A percentile compares a stretch with the other conserved stretches of the same genome.
phyloP scores from a whole-genome alignment of 2,113 vertebrate species.

The Polypterus senegalus region DNA sequence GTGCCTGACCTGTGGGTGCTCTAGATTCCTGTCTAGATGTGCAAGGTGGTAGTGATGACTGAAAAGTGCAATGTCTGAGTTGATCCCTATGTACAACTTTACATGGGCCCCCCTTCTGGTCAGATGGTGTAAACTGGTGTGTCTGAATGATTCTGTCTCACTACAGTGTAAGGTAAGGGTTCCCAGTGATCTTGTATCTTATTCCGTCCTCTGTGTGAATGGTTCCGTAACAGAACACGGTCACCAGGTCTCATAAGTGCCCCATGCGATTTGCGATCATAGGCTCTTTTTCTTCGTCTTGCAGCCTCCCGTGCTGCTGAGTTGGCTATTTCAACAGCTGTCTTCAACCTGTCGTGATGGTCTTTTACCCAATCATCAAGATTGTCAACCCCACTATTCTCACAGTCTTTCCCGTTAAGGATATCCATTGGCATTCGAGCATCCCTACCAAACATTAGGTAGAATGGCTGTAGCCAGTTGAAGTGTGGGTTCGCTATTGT shows the following conservation, averaged over 20 bases:
- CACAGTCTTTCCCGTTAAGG: not conserved
- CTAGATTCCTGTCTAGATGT: too few species aligned
- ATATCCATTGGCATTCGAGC: not conserved
- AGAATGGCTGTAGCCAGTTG: not conserved
- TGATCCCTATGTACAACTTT: not conserved
- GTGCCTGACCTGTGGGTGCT: too few species aligned
- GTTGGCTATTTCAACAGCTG: not conserved
- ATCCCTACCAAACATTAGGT: not conserved
- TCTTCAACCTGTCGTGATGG: not conserved
- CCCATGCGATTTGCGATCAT: not conserved
- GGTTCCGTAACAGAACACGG: not conserved
- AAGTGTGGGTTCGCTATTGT: not conserved
- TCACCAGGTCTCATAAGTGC: not conserved
- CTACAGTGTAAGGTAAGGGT: not conserved
- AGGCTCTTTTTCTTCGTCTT: not conserved
- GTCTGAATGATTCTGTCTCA: not conserved
- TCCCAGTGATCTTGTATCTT: not conserved
- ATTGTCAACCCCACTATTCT: too few species aligned
- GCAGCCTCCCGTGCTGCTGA: too few species aligned
- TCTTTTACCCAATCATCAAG: too few species aligned
- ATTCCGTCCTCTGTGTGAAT: not conserved
- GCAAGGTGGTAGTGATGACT: too few species aligned
- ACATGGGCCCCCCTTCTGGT: not conserved
- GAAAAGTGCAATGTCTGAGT: not conserved
- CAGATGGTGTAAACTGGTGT: not conserved